Evolutionary conservation across 2,888 invertebrate species (phyloP).

Genomic region (Sturmia bella): DNA sequence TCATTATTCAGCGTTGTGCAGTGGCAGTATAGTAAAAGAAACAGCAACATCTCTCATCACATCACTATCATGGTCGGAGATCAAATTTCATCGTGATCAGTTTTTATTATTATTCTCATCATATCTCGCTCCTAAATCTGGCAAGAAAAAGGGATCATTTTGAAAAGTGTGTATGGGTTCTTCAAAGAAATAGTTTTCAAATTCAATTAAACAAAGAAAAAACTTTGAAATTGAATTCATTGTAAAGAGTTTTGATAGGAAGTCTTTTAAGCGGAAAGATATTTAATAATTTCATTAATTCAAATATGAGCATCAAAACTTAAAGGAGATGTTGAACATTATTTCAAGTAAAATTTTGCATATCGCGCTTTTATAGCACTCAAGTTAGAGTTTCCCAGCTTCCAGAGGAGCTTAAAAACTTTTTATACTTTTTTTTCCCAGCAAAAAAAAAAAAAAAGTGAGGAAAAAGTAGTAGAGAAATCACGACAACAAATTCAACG

Average conservation of each 20-base stretch:
- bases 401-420: too few relatives aligned
- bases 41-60: conserved; percentile 46
- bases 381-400: too few relatives aligned
- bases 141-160: conserved; percentile 56
- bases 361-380: too few relatives aligned
- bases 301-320: too few relatives aligned
- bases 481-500: too few relatives aligned
- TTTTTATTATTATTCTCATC: conserved; percentile 62
- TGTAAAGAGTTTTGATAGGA: conserved; percentile 27
- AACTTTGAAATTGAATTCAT: not conserved
- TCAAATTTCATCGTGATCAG: conserved; percentile 66
- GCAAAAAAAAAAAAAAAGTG: too few relatives aligned
- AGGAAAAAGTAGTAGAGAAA: too few relatives aligned
- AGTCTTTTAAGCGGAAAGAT: conserved; percentile 30
- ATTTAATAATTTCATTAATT: not conserved
- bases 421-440: too few relatives aligned
- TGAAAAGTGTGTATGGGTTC: conserved; percentile 36
- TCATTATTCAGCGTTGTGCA: conserved; percentile 33
- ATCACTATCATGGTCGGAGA: conserved; percentile 67
- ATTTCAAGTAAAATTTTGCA: too few relatives aligned
- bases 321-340: too few relatives aligned
- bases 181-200: conserved; percentile 34
- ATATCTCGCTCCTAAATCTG: conserved; percentile 62
- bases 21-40: conserved; percentile 25
- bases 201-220: conserved; percentile 20